Conservation (phyloP, 2,888 invertebrate species). For the Lochmaea crataegi region DNA sequence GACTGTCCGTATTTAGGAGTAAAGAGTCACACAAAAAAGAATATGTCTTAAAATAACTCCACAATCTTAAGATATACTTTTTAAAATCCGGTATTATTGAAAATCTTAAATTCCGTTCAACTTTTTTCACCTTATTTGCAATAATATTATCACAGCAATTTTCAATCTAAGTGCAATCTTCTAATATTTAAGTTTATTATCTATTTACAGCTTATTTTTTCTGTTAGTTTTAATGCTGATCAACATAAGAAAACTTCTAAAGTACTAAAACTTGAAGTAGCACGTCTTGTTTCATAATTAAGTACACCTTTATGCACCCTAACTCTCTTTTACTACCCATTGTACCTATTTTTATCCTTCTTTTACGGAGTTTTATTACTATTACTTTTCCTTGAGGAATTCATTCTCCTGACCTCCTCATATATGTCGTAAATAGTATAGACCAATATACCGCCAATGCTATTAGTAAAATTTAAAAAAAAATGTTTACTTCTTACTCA, state of each 20-base stretch:
- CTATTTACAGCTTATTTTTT: slow-evolving; percentile 43
- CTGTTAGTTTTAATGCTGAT: slow-evolving; percentile 9
- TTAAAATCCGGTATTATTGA: too few relatives aligned
- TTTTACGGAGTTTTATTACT: slow-evolving; percentile 26
- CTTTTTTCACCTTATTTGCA: too few relatives aligned
- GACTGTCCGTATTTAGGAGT: too few relatives aligned
- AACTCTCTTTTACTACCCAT: slow-evolving; percentile 29
- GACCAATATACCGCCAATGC: neutral
- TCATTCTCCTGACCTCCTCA: slow-evolving; percentile 1
- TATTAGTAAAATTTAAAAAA: neutral
- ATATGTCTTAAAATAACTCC: too few relatives aligned
- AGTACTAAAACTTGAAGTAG: slow-evolving; percentile 26
- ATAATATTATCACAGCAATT: too few relatives aligned
- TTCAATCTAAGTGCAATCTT: too few relatives aligned
- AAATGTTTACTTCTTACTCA: too few relatives aligned
- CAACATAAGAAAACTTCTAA: neutral
- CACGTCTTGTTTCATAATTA: slow-evolving; percentile 26
- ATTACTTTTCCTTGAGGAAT: slow-evolving; percentile 20
- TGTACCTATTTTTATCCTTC: slow-evolving; percentile 30
- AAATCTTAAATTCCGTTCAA: too few relatives aligned
- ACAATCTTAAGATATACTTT: too few relatives aligned
- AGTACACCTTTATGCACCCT: slow-evolving; percentile 29
- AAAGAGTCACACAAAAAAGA: too few relatives aligned
- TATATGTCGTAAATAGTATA: slow-evolving; percentile 22
- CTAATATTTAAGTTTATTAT: neutral